These are phyloP conservation scores for Odontomachus brunneus DNA, from an alignment of 1,140 invertebrate species.

Conservation along the genomic window DNA sequence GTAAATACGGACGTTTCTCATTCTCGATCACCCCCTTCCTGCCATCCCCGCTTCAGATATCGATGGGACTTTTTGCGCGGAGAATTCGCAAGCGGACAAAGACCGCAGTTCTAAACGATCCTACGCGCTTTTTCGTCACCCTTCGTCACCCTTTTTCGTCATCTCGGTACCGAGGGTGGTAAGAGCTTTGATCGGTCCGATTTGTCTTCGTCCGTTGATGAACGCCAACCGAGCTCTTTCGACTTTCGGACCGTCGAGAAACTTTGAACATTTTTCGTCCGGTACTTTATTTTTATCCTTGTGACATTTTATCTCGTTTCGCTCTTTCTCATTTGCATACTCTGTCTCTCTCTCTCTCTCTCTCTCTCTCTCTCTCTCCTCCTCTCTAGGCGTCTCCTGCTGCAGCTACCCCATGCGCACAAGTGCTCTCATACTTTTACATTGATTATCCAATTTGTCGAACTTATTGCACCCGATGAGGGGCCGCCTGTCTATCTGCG, in stretches of 20 bases:
- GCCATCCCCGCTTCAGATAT: slow-evolving; percentile 10
- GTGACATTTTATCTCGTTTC: not conserved
- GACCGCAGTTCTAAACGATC: slow-evolving; percentile 7
- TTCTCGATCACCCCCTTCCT: not conserved
- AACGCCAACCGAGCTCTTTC: not conserved
- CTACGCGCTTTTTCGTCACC: slow-evolving; percentile 5
- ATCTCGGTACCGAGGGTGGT: too few relatives aligned
- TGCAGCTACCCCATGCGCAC: too few relatives aligned
- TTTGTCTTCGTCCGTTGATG: not conserved
- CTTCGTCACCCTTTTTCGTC: not conserved
- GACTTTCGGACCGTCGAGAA: not conserved
- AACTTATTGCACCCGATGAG: too few relatives aligned
- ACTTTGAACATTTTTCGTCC: not conserved
- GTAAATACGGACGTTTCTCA: slow-evolving; percentile 38
- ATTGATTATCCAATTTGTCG: too few relatives aligned
- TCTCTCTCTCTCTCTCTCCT: too few relatives aligned
- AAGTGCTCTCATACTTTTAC: too few relatives aligned
- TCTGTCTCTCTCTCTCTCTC: too few relatives aligned
- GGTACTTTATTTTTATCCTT: not conserved
- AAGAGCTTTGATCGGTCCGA: not conserved
- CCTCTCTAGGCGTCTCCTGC: too few relatives aligned
- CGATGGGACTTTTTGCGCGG: slow-evolving; percentile 30
- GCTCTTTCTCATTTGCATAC: too few relatives aligned
- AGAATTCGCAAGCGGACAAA: not conserved
- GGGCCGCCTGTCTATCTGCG: too few relatives aligned